Base-by-base conservation (phyloP, 2,888 invertebrate species). In the Carterocephalus palaemon region DNA sequence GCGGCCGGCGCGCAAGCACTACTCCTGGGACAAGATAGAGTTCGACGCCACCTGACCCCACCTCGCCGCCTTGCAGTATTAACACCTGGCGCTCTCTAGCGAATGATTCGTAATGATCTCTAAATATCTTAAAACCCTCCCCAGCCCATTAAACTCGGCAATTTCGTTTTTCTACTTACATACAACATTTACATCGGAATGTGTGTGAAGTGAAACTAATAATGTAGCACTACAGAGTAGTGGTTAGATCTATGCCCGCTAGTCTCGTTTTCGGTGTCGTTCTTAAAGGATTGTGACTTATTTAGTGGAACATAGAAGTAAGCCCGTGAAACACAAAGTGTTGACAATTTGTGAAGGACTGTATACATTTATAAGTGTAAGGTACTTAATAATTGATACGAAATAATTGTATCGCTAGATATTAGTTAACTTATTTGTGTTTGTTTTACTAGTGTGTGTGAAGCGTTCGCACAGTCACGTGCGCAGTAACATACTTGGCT, bases 1-100 rank as follows among this genome's bases (percentile, higher is more conserved):
- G 28, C 90, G 92, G 26, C 91, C 92, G 49, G 90, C 89, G 49
- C 89, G 88, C 50, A 87, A 90, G 53, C 90, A 90, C 56, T 88
- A 92, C 60, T 90, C 91, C 8, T 95, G 94, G 94, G 94, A 94
- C 71, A 91, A 90, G 68, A 89, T 92, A 57, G 93, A 93, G 77
- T 93, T 89, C 74, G 92, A 92, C 68, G 90, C 92, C 75, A 86
- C 87, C 60, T 87, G 87, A 87, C 87, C 67, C 66, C 52, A 59
- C 38, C 53, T 31, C 48, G 37, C 54, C 26, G 32, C 39, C 22
- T 41, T 41, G 36, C 34, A 47, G 38, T 53, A 46, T 39, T 41
- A 51, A 29, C 42, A 49, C 13, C 12, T 12, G 45, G 34, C 54
- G 57, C 64, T 57, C 56, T 57, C 60, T 57, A 49, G 47, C 57